These are phyloP conservation scores for Astreopora myriophthalma DNA, from an alignment of 64 coral and sea anemone genomes.

Conservation along the genomic window DNA sequence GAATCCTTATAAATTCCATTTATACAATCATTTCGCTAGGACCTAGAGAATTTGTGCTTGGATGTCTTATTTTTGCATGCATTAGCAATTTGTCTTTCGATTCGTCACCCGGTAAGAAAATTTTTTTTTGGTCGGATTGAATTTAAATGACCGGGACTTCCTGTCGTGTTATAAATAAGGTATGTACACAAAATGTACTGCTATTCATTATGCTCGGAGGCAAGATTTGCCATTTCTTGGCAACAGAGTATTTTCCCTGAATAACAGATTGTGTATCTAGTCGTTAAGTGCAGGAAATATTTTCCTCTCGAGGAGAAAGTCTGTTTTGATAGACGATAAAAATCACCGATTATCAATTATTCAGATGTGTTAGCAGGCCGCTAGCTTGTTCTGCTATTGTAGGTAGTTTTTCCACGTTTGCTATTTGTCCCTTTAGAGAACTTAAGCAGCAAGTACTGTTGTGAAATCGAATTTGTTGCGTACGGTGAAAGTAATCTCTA, in stretches of 20 bases:
- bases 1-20: background rate
- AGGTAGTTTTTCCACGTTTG: slow-evolving; percentile 41
- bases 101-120: background rate
- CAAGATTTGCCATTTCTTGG: slow-evolving; percentile 16
- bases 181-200: slow-evolving; percentile 70
- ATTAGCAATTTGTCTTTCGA: slow-evolving; percentile 27
- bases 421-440: slow-evolving; percentile 20
- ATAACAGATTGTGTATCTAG: slow-evolving; percentile 4
- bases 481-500: background rate
- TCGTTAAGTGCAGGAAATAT: slow-evolving; percentile 42
- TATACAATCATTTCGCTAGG: background rate
- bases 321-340: slow-evolving; percentile 53
- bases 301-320: slow-evolving; percentile 16
- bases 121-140: slow-evolving; percentile 69
- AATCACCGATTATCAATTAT: slow-evolving; percentile 64
- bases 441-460: slow-evolving; percentile 26
- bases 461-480: background rate
- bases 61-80: slow-evolving; percentile 30
- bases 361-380: slow-evolving; percentile 45
- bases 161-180: slow-evolving; percentile 79
- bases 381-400: slow-evolving; percentile 53
- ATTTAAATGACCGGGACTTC: slow-evolving; percentile 90
- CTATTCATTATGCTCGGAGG: background rate
- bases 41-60: background rate
- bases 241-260: background rate